phyloP scores from a whole-genome alignment of 2,888 invertebrate species.

The Yponomeuta cagnagella region DNA sequence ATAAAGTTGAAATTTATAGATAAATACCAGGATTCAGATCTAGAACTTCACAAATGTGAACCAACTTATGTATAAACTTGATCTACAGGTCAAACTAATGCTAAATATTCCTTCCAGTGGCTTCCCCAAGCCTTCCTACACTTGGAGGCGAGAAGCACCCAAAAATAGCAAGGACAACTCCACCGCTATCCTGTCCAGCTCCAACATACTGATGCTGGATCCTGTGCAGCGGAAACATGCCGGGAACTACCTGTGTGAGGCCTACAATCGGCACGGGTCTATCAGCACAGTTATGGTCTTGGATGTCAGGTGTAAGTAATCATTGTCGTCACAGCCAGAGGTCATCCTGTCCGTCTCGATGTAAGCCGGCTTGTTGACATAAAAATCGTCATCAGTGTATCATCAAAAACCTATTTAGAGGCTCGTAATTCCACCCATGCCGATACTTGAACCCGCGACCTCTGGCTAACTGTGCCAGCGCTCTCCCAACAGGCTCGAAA shows the following conservation, averaged over 20 bases:
- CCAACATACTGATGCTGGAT: conserved; percentile 69
- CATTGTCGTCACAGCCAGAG: neutral
- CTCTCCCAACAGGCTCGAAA: too few relatives aligned
- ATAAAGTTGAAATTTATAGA: too few relatives aligned
- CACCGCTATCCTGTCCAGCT: conserved; percentile 54
- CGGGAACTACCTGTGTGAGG: conserved; percentile 87
- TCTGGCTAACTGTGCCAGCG: too few relatives aligned
- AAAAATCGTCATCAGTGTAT: too few relatives aligned
- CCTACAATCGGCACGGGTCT: conserved; percentile 86
- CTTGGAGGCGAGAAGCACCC: conserved; percentile 79
- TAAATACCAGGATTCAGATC: too few relatives aligned
- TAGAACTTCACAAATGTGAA: too few relatives aligned
- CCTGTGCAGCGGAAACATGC: conserved; percentile 81
- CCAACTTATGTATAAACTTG: neutral
- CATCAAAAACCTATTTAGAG: too few relatives aligned
- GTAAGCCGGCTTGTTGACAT: too few relatives aligned
- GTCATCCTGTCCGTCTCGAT: too few relatives aligned
- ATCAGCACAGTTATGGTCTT: conserved; percentile 81
- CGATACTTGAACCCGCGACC: too few relatives aligned
- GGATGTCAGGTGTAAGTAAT: conserved; percentile 88
- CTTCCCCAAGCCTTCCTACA: conserved; percentile 82
- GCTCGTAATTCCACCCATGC: too few relatives aligned
- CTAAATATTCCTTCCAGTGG: conserved; percentile 52
- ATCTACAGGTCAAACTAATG: neutral
- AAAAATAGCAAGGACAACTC: conserved; percentile 41